These are phyloP conservation scores for Brachypalpus laphriformis DNA, from an alignment of 2,888 invertebrate species.

Conservation along the genomic window DNA sequence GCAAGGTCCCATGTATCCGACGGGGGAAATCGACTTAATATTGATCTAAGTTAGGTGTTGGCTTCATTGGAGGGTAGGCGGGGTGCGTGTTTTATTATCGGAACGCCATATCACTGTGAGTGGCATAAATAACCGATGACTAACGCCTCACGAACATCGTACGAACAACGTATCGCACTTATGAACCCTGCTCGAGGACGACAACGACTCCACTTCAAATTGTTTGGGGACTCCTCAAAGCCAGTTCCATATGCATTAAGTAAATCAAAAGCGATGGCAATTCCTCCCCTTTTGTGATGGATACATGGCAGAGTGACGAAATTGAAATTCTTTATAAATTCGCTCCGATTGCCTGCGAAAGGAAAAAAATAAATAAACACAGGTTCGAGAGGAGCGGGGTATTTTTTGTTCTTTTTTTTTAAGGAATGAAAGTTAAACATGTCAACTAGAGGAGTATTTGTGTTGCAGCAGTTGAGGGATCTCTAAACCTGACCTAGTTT, in stretches of 20 bases:
- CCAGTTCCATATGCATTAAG: conserved; percentile 44
- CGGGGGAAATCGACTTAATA: conserved; percentile 45
- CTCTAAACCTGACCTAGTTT: conserved; percentile 67
- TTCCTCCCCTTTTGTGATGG: conserved; percentile 15
- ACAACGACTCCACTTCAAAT: conserved; percentile 26
- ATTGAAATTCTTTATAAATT: conserved; percentile 65
- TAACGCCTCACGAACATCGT: conserved; percentile 32
- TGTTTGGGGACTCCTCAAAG: conserved; percentile 45
- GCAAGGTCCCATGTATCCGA: conserved; percentile 14
- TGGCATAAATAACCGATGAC: conserved; percentile 42
- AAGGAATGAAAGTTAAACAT: conserved; percentile 45
- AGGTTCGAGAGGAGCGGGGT: not conserved
- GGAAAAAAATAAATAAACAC: not conserved
- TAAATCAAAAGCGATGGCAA: conserved; percentile 56
- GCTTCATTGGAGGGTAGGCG: too few relatives aligned
- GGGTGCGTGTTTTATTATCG: conserved; percentile 13
- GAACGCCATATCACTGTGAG: conserved; percentile 33
- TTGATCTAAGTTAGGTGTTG: conserved; percentile 29
- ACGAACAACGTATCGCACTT: conserved; percentile 49
- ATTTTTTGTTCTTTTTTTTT: conserved; percentile 17
- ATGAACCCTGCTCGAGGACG: not conserved
- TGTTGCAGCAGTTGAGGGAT: conserved; percentile 55
- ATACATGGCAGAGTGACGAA: conserved; percentile 28
- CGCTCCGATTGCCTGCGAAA: conserved; percentile 19
- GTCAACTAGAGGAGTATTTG: conserved; percentile 59